Base-by-base conservation (phyloP, 2,888 invertebrate genomes). In the Drepana falcataria region DNA sequence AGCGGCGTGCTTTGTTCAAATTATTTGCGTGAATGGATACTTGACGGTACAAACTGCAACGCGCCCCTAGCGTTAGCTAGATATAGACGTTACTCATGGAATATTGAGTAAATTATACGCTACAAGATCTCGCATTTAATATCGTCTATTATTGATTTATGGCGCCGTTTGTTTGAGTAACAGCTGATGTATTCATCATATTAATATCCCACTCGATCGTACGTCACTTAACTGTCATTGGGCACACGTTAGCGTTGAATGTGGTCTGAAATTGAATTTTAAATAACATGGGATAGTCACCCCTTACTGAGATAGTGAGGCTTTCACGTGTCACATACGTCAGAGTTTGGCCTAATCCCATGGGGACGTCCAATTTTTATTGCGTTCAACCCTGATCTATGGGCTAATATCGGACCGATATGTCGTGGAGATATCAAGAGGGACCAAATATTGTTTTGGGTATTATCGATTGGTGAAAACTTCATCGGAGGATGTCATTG, bases 341-440 rank as follows among this genome's bases (percentile, higher is more conserved):
- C 88, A 88, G 85, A 82, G 85, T 87, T 87, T 85, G 81, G 75
- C 78, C 81, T 87, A 87, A 90, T 88, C 87, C 87, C 78, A 74
- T 70, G 64, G 85, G 88, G 86, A 83, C 80, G 74, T 81, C 77
- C 84, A 78, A 84, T 85, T 88, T 87, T 90, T 90, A 90, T 90
- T 90, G 83, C 85, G 66, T 79, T 81, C 78, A 76, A 75, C 79
- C 82, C 83, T 89, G 88, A 89, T 86, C 71, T 83, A 87, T 78
- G 77, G 77, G 63, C 70, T 81, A 85, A 86, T 89, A 88, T 84
- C 77, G 79, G 71, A 71, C 77, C 81, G 79, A 83, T 85, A 84
- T 77, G 83, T 77, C 70, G 73, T 71, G 75, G 74, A 78, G 74
- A 78, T 77, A 72, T 77, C 64, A 69, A 79, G 83, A 77, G 79